Evolutionary conservation across 2,797 vertebrate species (phyloP).

Genomic region (Spinus olivaceus): DNA sequence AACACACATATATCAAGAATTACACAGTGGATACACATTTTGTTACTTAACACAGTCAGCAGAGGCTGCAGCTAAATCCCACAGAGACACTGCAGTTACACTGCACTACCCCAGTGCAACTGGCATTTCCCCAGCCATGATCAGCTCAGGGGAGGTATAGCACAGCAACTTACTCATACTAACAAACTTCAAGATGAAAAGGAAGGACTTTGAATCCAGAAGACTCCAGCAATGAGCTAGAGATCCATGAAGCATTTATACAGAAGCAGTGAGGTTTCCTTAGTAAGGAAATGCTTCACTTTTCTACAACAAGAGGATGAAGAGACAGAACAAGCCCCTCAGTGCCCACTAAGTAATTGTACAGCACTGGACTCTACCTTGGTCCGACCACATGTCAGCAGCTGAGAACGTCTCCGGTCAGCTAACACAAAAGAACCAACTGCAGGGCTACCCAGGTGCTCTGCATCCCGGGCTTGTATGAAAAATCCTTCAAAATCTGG

Average conservation of each 20-base stretch:
- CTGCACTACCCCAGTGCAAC: not conserved
- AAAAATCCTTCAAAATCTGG: conserved; percentile 83
- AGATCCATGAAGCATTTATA: not conserved
- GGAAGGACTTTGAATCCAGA: not conserved
- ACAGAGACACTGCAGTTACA: not conserved
- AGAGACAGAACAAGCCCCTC: not conserved
- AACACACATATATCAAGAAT: not conserved
- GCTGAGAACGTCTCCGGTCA: conserved; percentile 74
- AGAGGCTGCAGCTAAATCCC: not conserved
- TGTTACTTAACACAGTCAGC: not conserved
- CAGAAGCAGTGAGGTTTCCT: not conserved
- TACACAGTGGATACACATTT: not conserved
- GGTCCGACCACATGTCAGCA: conserved; percentile 75
- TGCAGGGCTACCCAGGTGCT: conserved; percentile 41
- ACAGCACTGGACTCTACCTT: conserved; percentile 67
- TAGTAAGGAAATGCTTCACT: not conserved
- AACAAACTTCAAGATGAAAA: not conserved
- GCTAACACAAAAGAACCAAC: conserved; percentile 78
- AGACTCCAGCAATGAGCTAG: not conserved
- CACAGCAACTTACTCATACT: not conserved
- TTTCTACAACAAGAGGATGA: not conserved
- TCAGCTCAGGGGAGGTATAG: not conserved
- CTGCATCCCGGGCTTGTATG: conserved; percentile 79
- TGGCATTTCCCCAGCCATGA: not conserved
- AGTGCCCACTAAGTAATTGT: not conserved